Evolutionary conservation across 2,888 invertebrate genomes (phyloP).

Genomic region (Drosophila multiciliata): DNA sequence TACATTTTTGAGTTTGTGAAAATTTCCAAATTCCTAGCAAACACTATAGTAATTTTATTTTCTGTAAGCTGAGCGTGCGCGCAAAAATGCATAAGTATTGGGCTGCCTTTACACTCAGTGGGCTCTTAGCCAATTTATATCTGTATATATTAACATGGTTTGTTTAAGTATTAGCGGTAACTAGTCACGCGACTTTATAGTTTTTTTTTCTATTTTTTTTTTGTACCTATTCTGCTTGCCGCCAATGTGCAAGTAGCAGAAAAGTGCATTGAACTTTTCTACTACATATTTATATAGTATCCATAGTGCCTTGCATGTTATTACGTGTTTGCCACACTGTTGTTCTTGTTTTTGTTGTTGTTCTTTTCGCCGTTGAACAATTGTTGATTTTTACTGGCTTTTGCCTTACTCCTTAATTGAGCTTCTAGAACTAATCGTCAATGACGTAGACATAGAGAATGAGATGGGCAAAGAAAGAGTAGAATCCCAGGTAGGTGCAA

Average conservation of each 20-base stretch:
- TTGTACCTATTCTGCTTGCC: conserved; percentile 11
- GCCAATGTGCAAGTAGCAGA: conserved; percentile 48
- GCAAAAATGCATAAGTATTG: conserved; percentile 32
- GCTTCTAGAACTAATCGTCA: conserved; percentile 47
- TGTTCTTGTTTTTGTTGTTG: neutral
- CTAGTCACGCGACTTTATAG: conserved; percentile 55
- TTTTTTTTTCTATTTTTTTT: conserved; percentile 1
- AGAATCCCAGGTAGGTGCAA: conserved; percentile 21
- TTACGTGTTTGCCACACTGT: conserved; percentile 32
- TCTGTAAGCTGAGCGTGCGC: conserved; percentile 10
- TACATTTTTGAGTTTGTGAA: neutral
- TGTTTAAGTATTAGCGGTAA: conserved; percentile 48
- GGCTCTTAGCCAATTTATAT: conserved; percentile 3
- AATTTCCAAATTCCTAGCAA: neutral
- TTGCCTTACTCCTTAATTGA: conserved; percentile 56
- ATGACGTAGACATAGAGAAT: conserved; percentile 12
- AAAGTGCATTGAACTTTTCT: conserved; percentile 60
- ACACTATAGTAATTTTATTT: conserved; percentile 4
- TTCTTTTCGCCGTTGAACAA: conserved; percentile 43
- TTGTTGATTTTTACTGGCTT: conserved; percentile 69
- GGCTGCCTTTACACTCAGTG: conserved; percentile 10
- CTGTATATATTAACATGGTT: conserved; percentile 24
- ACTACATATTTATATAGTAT: conserved; percentile 24
- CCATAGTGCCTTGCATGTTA: conserved; percentile 42
- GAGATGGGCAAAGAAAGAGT: conserved; percentile 20